Conservation (phyloP, 2,797 vertebrate genomes). For the Echiichthys vipera region DNA sequence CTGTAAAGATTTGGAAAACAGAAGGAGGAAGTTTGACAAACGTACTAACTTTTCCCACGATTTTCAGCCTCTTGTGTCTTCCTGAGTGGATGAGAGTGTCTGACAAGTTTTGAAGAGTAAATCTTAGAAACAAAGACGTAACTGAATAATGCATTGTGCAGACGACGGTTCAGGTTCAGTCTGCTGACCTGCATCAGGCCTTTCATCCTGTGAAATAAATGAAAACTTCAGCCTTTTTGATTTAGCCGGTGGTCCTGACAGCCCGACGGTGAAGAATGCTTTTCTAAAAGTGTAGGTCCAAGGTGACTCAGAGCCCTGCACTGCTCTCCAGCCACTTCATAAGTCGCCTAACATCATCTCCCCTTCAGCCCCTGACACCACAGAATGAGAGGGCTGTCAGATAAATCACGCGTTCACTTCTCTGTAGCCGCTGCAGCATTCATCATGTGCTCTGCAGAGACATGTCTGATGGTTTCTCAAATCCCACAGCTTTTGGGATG, state of each 20-base stretch:
- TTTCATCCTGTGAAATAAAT: conserved; percentile 10
- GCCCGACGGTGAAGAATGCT: not conserved
- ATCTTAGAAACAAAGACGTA: too few relatives aligned
- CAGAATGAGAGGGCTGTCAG: conserved; percentile 1
- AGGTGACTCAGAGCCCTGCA: conserved; percentile 36
- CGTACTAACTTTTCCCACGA: too few relatives aligned
- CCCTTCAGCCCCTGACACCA: not conserved
- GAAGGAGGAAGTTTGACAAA: too few relatives aligned
- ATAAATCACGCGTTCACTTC: conserved; percentile 40
- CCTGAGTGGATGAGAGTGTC: too few relatives aligned
- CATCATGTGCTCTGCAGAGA: conserved; percentile 8
- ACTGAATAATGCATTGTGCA: not conserved
- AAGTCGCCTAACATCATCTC: conserved; percentile 19
- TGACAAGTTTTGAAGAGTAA: too few relatives aligned
- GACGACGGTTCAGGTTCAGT: not conserved
- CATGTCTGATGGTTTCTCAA: not conserved
- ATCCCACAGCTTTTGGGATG: not conserved
- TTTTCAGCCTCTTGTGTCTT: too few relatives aligned
- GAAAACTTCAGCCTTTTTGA: conserved; percentile 9
- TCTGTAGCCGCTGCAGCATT: conserved; percentile 32
- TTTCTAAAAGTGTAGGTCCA: conserved; percentile 5
- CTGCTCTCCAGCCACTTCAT: conserved; percentile 30
- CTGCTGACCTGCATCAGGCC: not conserved
- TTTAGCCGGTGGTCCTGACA: not conserved
- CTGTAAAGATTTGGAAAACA: too few relatives aligned